Evolutionary conservation across 2,888 invertebrate species (phyloP).

Genomic region (Reticulitermes lucifugus): DNA sequence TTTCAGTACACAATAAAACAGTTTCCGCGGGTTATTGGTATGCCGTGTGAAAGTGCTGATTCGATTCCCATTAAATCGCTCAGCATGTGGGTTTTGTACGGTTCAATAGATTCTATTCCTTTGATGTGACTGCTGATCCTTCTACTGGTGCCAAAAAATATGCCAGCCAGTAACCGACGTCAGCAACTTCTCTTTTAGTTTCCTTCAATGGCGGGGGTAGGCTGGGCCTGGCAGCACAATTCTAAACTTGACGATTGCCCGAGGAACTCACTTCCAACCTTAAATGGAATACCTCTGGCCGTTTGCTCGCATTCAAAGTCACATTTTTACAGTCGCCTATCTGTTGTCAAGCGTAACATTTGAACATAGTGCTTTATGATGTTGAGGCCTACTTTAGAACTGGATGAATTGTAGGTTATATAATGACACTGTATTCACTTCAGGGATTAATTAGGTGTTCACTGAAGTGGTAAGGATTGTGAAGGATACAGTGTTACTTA

Average conservation of each 20-base stretch:
- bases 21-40: neutral
- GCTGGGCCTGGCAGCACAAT: neutral
- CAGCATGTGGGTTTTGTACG: neutral
- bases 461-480: too few relatives aligned
- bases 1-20: neutral
- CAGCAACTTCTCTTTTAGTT: neutral
- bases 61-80: constrained; percentile 16
- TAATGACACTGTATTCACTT: too few relatives aligned
- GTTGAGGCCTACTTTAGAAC: too few relatives aligned
- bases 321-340: neutral
- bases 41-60: neutral
- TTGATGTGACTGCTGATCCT: neutral
- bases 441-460: too few relatives aligned
- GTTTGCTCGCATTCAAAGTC: neutral
- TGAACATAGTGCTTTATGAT: too few relatives aligned
- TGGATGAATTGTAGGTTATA: too few relatives aligned
- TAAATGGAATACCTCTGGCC: neutral
- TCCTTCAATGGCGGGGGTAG: neutral
- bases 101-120: neutral
- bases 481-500: too few relatives aligned
- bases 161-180: neutral
- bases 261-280: neutral
- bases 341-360: neutral
- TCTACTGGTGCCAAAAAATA: neutral
- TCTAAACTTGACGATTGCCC: neutral